These are phyloP conservation scores for Garrulus glandarius DNA, from an alignment of 2,797 vertebrate species.

Conservation along the genomic window DNA sequence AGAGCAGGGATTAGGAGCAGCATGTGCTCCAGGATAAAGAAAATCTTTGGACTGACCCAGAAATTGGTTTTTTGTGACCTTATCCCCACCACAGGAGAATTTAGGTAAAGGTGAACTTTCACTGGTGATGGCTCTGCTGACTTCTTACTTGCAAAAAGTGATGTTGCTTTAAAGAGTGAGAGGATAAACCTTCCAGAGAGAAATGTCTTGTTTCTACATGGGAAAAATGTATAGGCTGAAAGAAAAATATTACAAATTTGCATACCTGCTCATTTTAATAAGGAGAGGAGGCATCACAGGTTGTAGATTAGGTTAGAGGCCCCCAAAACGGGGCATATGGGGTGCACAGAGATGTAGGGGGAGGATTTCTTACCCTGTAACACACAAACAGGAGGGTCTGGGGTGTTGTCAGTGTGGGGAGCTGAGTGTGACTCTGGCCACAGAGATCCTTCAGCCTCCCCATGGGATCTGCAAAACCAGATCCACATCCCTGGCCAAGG, in stretches of 20 bases:
- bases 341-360: neutral
- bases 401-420: neutral
- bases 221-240: neutral
- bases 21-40: conserved; percentile 27
- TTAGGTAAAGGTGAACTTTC: conserved; percentile 8
- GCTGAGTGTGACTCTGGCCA: neutral
- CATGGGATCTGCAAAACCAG: neutral
- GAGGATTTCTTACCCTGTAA: neutral
- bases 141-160: neutral
- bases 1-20: conserved; percentile 50
- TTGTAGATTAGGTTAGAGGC: neutral
- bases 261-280: neutral
- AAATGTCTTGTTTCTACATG: neutral
- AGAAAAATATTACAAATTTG: neutral
- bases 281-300: neutral
- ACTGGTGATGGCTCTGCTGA: neutral
- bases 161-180: neutral
- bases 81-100: neutral
- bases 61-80: conserved; percentile 28
- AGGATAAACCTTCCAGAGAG: neutral
- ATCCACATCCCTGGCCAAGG: neutral
- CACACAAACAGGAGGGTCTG: accelerated
- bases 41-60: conserved; percentile 11
- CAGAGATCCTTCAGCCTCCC: neutral
- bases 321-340: neutral